phyloP scores from a whole-genome alignment of 2,888 invertebrate species.

The Ennomos quercinarius region DNA sequence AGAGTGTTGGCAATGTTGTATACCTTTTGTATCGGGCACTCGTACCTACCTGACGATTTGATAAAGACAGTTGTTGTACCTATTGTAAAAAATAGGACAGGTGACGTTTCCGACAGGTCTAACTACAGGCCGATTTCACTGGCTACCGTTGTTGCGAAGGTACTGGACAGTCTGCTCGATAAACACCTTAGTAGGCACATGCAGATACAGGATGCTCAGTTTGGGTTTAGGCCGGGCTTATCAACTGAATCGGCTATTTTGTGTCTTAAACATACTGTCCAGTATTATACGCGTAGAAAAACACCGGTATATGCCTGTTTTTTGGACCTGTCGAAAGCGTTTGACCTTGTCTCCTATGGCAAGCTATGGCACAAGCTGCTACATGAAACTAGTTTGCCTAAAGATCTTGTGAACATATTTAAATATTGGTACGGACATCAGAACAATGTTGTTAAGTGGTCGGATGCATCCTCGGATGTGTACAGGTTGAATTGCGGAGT shows the following conservation, averaged over 20 bases:
- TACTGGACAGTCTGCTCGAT: constrained; percentile 33
- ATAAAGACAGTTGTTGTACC: neutral
- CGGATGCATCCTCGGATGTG: neutral
- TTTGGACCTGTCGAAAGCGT: constrained; percentile 22
- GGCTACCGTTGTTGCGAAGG: constrained; percentile 15
- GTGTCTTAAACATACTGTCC: constrained; percentile 28
- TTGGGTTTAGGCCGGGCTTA: constrained; percentile 25
- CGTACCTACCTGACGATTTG: too few relatives aligned
- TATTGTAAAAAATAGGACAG: neutral
- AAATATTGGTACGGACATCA: constrained; percentile 6
- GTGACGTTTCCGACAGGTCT: neutral
- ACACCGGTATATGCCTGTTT: constrained; percentile 30
- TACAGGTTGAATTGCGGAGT: constrained; percentile 25
- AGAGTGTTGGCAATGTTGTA: too few relatives aligned
- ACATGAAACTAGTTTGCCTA: neutral
- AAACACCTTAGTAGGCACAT: constrained; percentile 13
- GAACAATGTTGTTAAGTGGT: constrained; percentile 15
- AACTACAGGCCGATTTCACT: neutral
- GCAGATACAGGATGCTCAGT: constrained; percentile 23
- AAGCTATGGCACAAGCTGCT: constrained; percentile 10
- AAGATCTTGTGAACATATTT: neutral
- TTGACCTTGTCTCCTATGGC: constrained; percentile 25
- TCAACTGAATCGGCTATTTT: constrained; percentile 31
- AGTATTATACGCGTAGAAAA: constrained; percentile 18
- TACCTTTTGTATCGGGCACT: too few relatives aligned